Conservation (phyloP, 2,113 vertebrate species). For the Scomber scombrus region DNA sequence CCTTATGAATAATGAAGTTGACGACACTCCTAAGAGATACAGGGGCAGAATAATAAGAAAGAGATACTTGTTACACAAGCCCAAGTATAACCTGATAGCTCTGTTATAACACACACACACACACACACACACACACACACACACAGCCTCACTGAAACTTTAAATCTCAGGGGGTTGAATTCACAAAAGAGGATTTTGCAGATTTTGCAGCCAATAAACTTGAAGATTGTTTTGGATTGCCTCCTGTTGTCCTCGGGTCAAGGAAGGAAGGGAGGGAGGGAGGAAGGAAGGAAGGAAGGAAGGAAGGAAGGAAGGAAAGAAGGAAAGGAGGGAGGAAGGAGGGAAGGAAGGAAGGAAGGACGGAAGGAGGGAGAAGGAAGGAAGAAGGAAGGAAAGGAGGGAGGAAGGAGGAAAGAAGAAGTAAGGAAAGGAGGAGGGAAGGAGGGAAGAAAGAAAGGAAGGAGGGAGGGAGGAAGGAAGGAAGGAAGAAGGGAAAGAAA, state of each 20-base stretch:
- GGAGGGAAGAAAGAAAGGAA: fast-evolving
- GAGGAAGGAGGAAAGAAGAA: too few species aligned
- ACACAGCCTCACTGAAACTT: conserved; percentile 1
- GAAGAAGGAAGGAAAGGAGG: too few species aligned
- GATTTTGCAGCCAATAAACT: too few species aligned
- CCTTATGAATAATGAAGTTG: conserved; percentile 35
- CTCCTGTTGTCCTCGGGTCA: fast-evolving
- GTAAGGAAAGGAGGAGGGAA: too few species aligned
- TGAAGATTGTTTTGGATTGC: fast-evolving
- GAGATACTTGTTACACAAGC: conserved; percentile 13
- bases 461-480: fast-evolving
- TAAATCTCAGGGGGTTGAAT: neutral
- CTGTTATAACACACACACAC: conserved; percentile 1
- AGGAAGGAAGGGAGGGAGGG: too few species aligned
- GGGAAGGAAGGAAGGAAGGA: fast-evolving
- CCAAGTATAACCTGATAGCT: neutral
- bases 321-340: fast-evolving
- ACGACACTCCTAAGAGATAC: neutral
- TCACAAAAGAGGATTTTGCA: too few species aligned
- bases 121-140: neutral
- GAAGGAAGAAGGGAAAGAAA: too few species aligned
- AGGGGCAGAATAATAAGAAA: conserved; percentile 15
- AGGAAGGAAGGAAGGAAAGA: too few species aligned
- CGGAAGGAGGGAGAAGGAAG: fast-evolving
- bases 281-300: too few species aligned